Percentiles rank a stretch among this genome's conserved stretches.
Evolutionary conservation across 2,113 vertebrate genomes (phyloP).

Genomic region (Salvelinus alpinus): DNA sequence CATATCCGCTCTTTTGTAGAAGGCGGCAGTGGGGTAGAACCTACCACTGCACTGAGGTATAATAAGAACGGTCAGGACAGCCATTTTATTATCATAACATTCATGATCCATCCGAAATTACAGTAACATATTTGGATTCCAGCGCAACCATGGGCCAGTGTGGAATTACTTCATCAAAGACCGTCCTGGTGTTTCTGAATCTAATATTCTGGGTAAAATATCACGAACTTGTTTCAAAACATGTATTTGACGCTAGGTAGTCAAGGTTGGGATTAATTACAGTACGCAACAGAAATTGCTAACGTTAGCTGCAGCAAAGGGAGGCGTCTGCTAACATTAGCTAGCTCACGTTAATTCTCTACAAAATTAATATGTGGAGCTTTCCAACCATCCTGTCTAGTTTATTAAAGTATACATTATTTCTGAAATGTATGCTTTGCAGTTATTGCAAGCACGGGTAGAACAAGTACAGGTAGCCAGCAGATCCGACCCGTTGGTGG

Average conservation of each 20-base stretch:
- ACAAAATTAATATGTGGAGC: too few relatives aligned
- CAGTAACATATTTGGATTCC: neutral
- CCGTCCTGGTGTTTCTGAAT: conserved; percentile 94
- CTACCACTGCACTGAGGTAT: too few relatives aligned
- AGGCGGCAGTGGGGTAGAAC: conserved; percentile 35
- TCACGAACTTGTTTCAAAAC: too few relatives aligned
- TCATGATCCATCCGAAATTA: neutral
- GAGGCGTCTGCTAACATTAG: neutral
- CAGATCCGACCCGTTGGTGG: too few relatives aligned
- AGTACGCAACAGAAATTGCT: too few relatives aligned
- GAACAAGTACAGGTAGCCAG: too few relatives aligned
- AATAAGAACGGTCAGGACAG: conserved; percentile 22
- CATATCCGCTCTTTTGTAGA: conserved; percentile 21
- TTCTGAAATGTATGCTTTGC: too few relatives aligned
- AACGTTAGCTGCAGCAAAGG: neutral
- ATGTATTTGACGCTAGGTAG: too few relatives aligned
- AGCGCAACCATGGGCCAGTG: conserved; percentile 80
- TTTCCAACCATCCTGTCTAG: too few relatives aligned
- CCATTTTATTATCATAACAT: conserved; percentile 67
- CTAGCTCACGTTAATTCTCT: too few relatives aligned
- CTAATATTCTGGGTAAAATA: conserved; percentile 95
- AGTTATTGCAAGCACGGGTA: too few relatives aligned
- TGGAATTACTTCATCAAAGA: conserved; percentile 95
- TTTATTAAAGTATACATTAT: too few relatives aligned
- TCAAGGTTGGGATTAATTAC: neutral